These are phyloP conservation scores for Colaptes auratus DNA, from an alignment of 2,113 vertebrate genomes.

Conservation along the genomic window DNA sequence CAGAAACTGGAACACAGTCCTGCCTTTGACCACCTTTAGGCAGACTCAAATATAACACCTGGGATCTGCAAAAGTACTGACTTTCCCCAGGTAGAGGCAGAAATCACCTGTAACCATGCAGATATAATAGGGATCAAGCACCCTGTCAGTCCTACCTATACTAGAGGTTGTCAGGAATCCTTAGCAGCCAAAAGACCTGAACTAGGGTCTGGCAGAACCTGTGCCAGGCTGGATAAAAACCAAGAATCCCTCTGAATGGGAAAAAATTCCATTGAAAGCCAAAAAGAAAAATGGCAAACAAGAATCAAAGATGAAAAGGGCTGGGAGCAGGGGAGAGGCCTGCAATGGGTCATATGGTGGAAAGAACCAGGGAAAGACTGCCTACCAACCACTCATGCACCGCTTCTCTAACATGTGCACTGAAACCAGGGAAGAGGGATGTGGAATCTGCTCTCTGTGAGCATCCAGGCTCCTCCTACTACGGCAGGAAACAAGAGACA, in stretches of 20 bases:
- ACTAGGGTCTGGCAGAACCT: neutral
- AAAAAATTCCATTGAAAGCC: neutral
- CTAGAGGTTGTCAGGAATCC: neutral
- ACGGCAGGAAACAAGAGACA: neutral
- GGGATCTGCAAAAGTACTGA: neutral
- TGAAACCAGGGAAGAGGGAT: neutral
- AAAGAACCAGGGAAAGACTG: neutral
- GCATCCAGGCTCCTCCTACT: neutral
- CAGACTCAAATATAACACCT: neutral
- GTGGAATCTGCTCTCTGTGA: neutral
- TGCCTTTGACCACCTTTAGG: neutral
- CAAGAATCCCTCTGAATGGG: neutral
- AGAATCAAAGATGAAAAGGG: neutral
- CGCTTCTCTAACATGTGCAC: neutral
- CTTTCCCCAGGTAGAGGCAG: neutral
- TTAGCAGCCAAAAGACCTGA: neutral
- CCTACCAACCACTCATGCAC: neutral
- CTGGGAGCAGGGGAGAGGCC: accelerated
- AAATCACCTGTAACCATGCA: neutral
- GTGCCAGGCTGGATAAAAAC: neutral
- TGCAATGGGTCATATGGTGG: accelerated
- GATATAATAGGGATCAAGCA: accelerated
- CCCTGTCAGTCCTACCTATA: accelerated
- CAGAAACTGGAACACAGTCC: neutral
- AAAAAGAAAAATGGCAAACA: neutral